Percentiles rank a stretch among this genome's conserved stretches.
Conservation (phyloP, 1,140 invertebrate species). For the Pomacea maculata region DNA sequence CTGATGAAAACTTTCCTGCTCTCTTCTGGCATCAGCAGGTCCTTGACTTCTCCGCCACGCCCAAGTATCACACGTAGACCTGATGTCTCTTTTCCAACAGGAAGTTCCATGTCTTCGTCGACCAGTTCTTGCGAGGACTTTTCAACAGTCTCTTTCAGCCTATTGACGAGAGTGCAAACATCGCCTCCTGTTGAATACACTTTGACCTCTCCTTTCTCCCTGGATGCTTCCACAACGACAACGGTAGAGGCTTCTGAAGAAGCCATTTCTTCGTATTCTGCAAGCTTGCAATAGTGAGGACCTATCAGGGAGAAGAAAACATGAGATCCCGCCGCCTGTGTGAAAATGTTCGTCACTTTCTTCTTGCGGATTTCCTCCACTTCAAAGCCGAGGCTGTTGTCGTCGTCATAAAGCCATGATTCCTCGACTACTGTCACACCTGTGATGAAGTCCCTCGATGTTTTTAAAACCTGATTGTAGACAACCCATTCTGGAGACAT, state of each 20-base stretch:
- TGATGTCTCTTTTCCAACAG: conserved; percentile 1
- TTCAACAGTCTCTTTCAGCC: conserved; percentile 17
- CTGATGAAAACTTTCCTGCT: conserved; percentile 22
- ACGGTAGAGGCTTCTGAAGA: conserved; percentile 16
- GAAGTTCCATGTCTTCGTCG: conserved; percentile 13
- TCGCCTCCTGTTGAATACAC: conserved; percentile 26
- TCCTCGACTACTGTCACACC: conserved; percentile 47
- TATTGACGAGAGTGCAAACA: conserved; percentile 29
- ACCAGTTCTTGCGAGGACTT: conserved; percentile 2
- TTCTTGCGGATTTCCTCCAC: conserved; percentile 31
- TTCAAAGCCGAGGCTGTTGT: conserved; percentile 12
- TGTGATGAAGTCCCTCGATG: conserved; percentile 51
- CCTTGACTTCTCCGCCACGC: conserved; percentile 25
- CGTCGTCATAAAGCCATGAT: conserved; percentile 23
- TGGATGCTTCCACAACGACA: conserved; percentile 45
- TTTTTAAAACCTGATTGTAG: conserved; percentile 42
- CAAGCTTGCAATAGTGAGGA: conserved; percentile 38
- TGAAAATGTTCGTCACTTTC: conserved; percentile 24
- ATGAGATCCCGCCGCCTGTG: conserved; percentile 38
- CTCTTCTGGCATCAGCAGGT: conserved; percentile 27
- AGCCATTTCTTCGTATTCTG: conserved; percentile 30
- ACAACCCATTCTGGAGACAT: conserved; percentile 52
- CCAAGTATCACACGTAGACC: conserved; percentile 24
- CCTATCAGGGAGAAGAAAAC: conserved; percentile 44
- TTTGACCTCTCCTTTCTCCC: conserved; percentile 35